phyloP scores from a whole-genome alignment of 2,888 invertebrate genomes.

The Cyclophora albipunctata region DNA sequence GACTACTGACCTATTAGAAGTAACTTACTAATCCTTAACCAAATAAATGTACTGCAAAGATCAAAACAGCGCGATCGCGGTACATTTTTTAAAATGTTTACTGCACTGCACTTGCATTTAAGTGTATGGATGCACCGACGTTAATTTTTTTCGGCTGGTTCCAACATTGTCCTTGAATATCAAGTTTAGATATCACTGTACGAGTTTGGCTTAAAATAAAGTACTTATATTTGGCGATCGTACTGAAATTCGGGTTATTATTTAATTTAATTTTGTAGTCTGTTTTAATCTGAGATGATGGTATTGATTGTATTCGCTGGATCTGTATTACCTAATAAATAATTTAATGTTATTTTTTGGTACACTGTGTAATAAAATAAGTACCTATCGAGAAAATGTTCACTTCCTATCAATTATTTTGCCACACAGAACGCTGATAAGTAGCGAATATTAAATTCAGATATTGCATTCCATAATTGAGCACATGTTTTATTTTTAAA shows the following conservation, averaged over 20 bases:
- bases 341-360: no score
- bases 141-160: constrained; percentile 55
- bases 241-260: no score
- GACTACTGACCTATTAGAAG: no score
- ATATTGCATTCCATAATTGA: no score
- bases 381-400: background rate
- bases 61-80: background rate
- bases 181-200: constrained; percentile 65
- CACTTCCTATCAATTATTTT: no score
- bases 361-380: background rate
- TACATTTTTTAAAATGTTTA: constrained; percentile 29
- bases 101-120: constrained; percentile 65
- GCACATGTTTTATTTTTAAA: no score
- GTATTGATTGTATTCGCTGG: background rate
- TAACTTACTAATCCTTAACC: no score
- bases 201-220: constrained; percentile 16
- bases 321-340: no score
- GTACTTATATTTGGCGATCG: no score
- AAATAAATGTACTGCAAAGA: background rate
- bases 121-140: constrained; percentile 63
- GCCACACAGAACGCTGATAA: no score
- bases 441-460: no score
- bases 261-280: no score
- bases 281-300: background rate
- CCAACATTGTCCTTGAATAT: constrained; percentile 70